phyloP scores from a whole-genome alignment of 2,797 vertebrate genomes.

The Protosalanx chinensis region DNA sequence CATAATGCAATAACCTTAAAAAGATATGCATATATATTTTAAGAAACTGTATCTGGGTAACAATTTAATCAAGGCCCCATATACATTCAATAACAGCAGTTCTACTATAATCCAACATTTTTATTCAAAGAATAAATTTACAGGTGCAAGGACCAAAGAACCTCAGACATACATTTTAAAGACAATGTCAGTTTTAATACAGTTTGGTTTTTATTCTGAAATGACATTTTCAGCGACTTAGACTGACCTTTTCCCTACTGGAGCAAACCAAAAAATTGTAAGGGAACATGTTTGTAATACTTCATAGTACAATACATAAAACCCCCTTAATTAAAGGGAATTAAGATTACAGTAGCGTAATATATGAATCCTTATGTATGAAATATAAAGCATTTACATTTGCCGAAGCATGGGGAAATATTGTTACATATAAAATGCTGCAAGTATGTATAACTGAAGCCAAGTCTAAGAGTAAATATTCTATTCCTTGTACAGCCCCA shows the following conservation, averaged over 20 bases:
- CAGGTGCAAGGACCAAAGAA: neutral
- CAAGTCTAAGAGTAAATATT: too few species aligned
- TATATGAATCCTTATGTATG: too few species aligned
- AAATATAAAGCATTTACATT: neutral
- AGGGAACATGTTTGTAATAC: neutral
- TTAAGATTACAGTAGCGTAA: too few species aligned
- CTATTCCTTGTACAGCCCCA: too few species aligned
- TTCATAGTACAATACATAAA: too few species aligned
- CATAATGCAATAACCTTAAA: constrained; percentile 10
- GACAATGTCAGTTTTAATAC: neutral
- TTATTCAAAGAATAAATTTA: neutral
- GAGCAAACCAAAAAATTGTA: neutral
- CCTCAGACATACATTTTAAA: too few species aligned
- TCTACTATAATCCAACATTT: neutral
- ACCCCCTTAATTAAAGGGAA: too few species aligned
- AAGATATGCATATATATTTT: constrained; percentile 7
- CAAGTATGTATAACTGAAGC: neutral
- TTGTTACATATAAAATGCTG: constrained; percentile 19
- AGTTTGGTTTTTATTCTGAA: neutral
- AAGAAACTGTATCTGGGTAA: neutral
- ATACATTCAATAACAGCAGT: constrained; percentile 13
- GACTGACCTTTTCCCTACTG: neutral
- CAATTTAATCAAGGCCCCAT: neutral
- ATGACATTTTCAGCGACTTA: neutral
- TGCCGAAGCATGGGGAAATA: neutral